These are phyloP conservation scores for Coregonus sp. DNA, from an alignment of 2,797 vertebrate species.

Conservation along the genomic window DNA sequence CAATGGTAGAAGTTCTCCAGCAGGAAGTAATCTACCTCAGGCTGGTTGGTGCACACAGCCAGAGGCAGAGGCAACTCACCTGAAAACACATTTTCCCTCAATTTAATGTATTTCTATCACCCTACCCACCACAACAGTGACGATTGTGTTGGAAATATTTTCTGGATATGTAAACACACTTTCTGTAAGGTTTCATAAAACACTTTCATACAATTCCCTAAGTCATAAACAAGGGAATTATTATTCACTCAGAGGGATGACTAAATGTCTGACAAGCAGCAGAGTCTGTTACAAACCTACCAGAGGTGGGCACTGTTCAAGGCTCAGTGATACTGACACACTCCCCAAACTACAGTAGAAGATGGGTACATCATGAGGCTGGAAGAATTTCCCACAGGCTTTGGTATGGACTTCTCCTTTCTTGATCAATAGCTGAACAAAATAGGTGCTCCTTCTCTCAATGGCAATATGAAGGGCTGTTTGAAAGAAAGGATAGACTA, in stretches of 20 bases:
- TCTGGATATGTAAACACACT: neutral
- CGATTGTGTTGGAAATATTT: neutral
- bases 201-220: neutral
- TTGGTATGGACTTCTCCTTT: slow-evolving; percentile 87
- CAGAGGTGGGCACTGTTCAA: neutral
- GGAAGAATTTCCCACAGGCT: slow-evolving; percentile 92
- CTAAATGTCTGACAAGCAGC: neutral
- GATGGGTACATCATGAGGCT: slow-evolving; percentile 80
- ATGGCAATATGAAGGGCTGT: slow-evolving; percentile 94
- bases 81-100: slow-evolving; percentile 47
- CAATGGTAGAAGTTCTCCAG: slow-evolving; percentile 81
- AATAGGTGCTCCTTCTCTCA: slow-evolving; percentile 85
- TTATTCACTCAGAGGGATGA: neutral
- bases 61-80: slow-evolving; percentile 92
- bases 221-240: neutral
- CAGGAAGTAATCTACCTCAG: slow-evolving; percentile 86
- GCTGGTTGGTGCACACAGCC: slow-evolving; percentile 95
- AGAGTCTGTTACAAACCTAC: neutral
- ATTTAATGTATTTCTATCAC: neutral
- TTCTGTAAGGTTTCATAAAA: neutral
- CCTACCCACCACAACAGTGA: neutral
- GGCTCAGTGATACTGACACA: neutral
- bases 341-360: slow-evolving; percentile 92
- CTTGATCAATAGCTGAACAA: slow-evolving; percentile 85
- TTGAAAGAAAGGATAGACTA: slow-evolving; percentile 59